phyloP scores from a whole-genome alignment of 37 sponge, comb jelly and placozoan genomes.

The Mnemiopsis leidyi region DNA sequence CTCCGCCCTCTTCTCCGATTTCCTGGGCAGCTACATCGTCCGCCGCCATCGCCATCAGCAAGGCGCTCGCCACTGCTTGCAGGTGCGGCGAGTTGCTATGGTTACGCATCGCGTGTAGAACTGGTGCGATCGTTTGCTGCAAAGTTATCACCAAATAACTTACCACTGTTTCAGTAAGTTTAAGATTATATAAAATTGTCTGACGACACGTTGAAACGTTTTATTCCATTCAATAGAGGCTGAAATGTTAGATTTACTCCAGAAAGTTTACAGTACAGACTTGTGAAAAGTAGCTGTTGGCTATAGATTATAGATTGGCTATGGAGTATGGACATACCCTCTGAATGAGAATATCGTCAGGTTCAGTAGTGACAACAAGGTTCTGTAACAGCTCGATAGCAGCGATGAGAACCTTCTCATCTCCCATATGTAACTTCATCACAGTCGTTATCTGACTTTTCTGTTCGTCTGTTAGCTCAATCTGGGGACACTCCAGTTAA shows the following conservation, averaged over 20 bases:
- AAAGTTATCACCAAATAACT: too few species aligned
- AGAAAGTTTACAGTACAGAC: too few species aligned
- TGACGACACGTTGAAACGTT: too few species aligned
- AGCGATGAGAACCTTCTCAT: conserved; percentile 63
- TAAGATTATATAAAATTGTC: too few species aligned
- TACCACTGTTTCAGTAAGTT: too few species aligned
- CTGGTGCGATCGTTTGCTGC: background rate
- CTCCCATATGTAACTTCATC: conserved; percentile 65
- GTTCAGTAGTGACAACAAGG: background rate
- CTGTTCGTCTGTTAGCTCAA: conserved; percentile 50
- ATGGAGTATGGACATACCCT: too few species aligned
- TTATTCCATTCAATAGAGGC: too few species aligned
- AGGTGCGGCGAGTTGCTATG: conserved; percentile 24
- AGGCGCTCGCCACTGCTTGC: conserved; percentile 27
- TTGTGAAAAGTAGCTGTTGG: too few species aligned
- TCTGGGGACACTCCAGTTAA: background rate
- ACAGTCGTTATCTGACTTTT: conserved; percentile 63
- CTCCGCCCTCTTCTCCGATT: conserved; percentile 71
- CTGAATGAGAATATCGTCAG: conserved; percentile 30
- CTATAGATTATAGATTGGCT: too few species aligned
- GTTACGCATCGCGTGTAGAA: conserved; percentile 33
- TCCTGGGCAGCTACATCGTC: conserved; percentile 71
- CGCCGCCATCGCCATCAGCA: conserved; percentile 71
- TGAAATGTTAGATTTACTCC: too few species aligned
- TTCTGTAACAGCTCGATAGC: conserved; percentile 33